Evolutionary conservation across 1,140 invertebrate species (phyloP), one percentile per base, ranked within the genome.

Genomic region (Trichogramma pretiosum): DNA sequence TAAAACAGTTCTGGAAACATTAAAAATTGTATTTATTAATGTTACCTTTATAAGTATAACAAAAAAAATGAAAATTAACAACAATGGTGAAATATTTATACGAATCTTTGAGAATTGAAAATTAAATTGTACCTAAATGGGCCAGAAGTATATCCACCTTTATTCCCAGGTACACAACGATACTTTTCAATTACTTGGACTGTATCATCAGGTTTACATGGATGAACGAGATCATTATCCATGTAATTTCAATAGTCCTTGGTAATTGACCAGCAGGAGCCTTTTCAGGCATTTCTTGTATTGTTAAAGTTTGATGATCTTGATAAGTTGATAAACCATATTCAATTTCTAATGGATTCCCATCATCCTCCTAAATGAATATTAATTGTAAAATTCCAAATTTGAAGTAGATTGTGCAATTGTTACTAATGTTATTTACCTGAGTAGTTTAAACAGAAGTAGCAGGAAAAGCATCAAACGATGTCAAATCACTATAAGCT

Each of bases 231-330:
- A 74, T 99, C 97, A 70, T 97, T 86, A 70, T 99, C 97, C 87
- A 86, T 48, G 99, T 82, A 35, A 99, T 79, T 68, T 99, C 95
- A 9, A 99, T 83, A 56, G 88, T 88, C 17, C 97, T 78, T 1
- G 97, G 96, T 52, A 99, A 69, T 61, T 98, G 94, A 5, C 91
- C 93, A n/a, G 94, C 89, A 0, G 97, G 97, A 3, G 97, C 91
- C 65, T 94, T 93, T 70, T 99, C 97, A 0, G 97, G 96, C 89
- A 99, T 96, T 77, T 99, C 97, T 78, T 98, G 96, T 55, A 99
- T 89, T 24, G 87, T 89, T 21, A 99, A 74, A 0, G 92, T 93
- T 72, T 99, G 97, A 73, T 99, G 94, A 68, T 99, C 94, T 75
- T 97, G 98, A 70, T 96, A 99, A 0, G 78, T 76, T 1, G 89